Evolutionary conservation across 2,113 vertebrate species (phyloP), one percentile per base, ranked within the genome.

Genomic region (Trochalopteron elliotii): DNA sequence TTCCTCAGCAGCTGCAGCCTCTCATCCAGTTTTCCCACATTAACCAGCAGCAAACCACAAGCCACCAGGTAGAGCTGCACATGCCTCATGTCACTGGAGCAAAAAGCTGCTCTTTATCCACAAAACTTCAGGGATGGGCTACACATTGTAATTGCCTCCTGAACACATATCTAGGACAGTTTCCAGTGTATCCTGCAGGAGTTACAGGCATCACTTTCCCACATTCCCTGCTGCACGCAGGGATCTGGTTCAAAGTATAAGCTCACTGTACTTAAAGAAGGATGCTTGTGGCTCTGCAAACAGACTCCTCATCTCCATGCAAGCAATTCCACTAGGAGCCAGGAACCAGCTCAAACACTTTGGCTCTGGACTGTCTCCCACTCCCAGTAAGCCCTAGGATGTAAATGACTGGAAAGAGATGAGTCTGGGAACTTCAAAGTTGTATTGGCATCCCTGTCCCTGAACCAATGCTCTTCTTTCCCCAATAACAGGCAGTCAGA

Each of bases 181-280:
- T 93, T 64, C 44, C 63, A 35, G 39, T 35, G 31, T 47, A 60
- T 42, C 60, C 60, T 71, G 30, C 11, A 27, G 47, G 60, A 93
- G 23, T 7, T 47, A 52, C 1, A 83, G 17, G 47, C 52, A 75
- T 35, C 21, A 6, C 14, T 78, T 89, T 33, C 37, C 35, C 7
- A 2, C 0, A 0, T 49, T 37, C 30, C 11, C 53, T 72, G 63
- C 56, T 56, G 15, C 37, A 23, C 0, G 0, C 40, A 44, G n/a
- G 61, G 31, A 57, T 28, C 12, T 35, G 5, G 33, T 50, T 89
- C 28, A 53, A 70, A 30, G 13, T 42, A 78, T 75, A 55, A 50
- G 37, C 56, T 91, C 8, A 0, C 24, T 3, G 1, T 2, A 1
- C 33, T 50, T 93, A 52, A 75, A 81, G 50, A 20, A 8, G 27